Percentiles rank a stretch among this genome's conserved stretches.
Evolutionary conservation across 2,888 invertebrate species (phyloP).

Genomic region (Scaptomyza flava): DNA sequence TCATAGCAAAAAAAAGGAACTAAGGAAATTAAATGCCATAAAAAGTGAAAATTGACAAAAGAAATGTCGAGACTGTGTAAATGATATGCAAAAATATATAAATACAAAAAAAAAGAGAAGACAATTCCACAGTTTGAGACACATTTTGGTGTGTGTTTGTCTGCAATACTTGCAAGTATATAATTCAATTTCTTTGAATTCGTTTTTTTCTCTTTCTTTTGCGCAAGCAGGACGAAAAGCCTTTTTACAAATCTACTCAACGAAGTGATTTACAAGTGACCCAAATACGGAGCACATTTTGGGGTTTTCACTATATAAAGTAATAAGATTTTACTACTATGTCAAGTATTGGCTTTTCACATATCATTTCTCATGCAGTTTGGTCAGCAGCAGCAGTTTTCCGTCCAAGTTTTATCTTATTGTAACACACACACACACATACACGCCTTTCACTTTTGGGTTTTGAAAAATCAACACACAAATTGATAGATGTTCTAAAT

Average conservation of each 20-base stretch:
- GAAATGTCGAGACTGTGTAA: constrained; percentile 45
- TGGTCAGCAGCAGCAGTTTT: constrained; percentile 37
- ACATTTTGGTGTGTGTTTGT: constrained; percentile 9
- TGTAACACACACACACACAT: constrained; percentile 17
- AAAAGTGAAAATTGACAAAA: constrained; percentile 61
- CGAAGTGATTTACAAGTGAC: constrained; percentile 50
- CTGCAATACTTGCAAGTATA: constrained; percentile 18
- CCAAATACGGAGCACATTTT: constrained; percentile 20
- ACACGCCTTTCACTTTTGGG: constrained; percentile 22
- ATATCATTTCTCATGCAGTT: constrained; percentile 55
- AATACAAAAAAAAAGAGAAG: background rate
- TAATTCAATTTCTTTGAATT: constrained; percentile 52
- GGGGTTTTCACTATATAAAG: constrained; percentile 25
- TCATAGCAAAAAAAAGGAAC: constrained; percentile 12
- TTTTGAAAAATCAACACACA: constrained; percentile 52
- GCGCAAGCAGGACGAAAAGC: constrained; percentile 24
- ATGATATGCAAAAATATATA: constrained; percentile 29
- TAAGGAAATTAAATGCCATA: constrained; percentile 73
- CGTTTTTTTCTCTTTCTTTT: background rate
- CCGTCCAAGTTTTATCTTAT: constrained; percentile 44
- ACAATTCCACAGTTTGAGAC: background rate
- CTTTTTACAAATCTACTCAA: constrained; percentile 71
- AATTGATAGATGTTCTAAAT: constrained; percentile 72
- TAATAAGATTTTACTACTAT: constrained; percentile 66
- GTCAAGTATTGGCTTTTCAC: constrained; percentile 37